Conservation (phyloP, 2,888 invertebrate species). For the Macrosiphum euphorbiae region DNA sequence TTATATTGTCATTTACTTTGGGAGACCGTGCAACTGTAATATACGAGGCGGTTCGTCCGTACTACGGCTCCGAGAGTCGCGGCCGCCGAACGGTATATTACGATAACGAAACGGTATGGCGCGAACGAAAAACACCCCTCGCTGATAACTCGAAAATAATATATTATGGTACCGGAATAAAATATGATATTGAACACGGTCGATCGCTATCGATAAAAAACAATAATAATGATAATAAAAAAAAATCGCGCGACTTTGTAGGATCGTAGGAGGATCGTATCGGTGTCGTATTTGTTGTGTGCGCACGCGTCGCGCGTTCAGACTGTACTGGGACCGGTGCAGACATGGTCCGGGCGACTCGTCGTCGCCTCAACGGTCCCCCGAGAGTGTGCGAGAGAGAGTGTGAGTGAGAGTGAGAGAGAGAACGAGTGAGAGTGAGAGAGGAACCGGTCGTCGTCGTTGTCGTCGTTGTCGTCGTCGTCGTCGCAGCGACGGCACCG, state of each 20-base stretch:
- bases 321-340: slow-evolving; percentile 38
- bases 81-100: background rate
- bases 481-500: background rate
- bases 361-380: slow-evolving; percentile 19
- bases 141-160: background rate
- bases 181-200: background rate
- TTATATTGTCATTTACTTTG: background rate
- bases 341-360: background rate
- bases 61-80: background rate
- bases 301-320: slow-evolving; percentile 47
- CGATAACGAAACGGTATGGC: background rate
- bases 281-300: background rate
- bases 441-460: slow-evolving; percentile 13
- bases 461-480: background rate
- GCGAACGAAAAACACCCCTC: background rate
- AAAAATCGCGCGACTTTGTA: background rate
- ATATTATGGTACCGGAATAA: background rate
- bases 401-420: background rate
- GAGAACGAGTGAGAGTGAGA: background rate
- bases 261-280: background rate
- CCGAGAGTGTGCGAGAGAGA: background rate
- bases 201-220: background rate
- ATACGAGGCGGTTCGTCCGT: background rate
- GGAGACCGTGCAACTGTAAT: background rate
- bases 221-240: background rate